Evolutionary conservation across 2,113 vertebrate genomes (phyloP).

Genomic region (Syrmaticus mikado): DNA sequence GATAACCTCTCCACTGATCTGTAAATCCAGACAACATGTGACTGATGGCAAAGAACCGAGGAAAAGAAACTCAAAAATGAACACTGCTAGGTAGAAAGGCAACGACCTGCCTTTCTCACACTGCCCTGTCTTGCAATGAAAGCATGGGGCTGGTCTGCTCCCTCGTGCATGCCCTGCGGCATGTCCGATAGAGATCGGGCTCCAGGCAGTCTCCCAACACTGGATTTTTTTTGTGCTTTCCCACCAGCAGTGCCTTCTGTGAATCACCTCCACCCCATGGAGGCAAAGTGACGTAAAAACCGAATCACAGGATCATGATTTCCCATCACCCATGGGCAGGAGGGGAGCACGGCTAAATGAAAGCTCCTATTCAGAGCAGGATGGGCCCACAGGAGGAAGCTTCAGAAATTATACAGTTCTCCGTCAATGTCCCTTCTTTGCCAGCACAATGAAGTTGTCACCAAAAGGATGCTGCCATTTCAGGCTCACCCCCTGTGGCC

Average conservation of each 20-base stretch:
- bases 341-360: background rate
- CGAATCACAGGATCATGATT: background rate
- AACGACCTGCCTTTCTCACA: background rate
- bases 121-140: background rate
- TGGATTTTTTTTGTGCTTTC: background rate
- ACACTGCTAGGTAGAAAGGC: background rate
- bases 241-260: background rate
- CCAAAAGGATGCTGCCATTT: background rate
- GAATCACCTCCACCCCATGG: background rate
- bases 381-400: background rate
- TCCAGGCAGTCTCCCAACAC: background rate
- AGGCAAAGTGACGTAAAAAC: fast-evolving
- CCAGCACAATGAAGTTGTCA: background rate
- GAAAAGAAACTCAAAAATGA: background rate
- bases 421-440: fast-evolving
- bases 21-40: background rate
- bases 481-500: background rate
- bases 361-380: background rate
- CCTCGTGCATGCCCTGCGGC: background rate
- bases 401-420: background rate
- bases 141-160: background rate
- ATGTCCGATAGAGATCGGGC: background rate
- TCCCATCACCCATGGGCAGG: background rate
- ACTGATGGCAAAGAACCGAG: background rate
- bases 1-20: background rate